Percentiles rank a stretch among this genome's conserved stretches.
Conservation (phyloP, 2,113 vertebrate genomes). For the Apaloderma vittatum region DNA sequence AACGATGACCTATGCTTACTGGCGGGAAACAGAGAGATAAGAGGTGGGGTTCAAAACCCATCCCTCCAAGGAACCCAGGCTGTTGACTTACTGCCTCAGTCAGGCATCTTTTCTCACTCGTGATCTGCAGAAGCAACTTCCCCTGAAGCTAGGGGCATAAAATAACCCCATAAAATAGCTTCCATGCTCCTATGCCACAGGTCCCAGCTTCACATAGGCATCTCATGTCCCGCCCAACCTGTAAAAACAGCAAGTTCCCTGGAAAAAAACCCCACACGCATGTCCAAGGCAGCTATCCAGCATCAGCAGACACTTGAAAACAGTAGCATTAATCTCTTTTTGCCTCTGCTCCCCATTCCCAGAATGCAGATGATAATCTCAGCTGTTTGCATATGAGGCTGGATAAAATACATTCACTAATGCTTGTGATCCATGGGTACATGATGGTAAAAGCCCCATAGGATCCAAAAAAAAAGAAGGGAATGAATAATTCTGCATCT, state of each 20-base stretch:
- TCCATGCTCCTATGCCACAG: not conserved
- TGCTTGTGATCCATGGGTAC: not conserved
- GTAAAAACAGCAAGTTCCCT: not conserved
- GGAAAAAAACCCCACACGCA: not conserved
- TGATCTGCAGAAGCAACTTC: not conserved
- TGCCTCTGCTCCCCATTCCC: not conserved
- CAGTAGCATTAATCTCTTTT: not conserved
- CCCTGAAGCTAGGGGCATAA: not conserved
- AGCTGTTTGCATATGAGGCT: not conserved
- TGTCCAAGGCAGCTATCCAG: not conserved
- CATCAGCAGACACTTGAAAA: not conserved
- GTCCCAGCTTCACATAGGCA: not conserved
- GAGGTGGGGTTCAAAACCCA: not conserved
- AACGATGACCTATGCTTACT: fast-evolving
- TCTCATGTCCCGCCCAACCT: not conserved
- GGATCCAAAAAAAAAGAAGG: not conserved
- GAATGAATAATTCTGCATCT: not conserved
- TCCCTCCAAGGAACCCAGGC: not conserved
- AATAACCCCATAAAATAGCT: not conserved
- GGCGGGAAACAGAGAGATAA: not conserved
- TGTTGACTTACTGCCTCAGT: fast-evolving
- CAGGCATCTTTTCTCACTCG: not conserved
- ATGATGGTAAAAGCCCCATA: not conserved
- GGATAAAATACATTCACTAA: not conserved
- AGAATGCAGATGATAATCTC: not conserved